A percentile compares a stretch with the other conserved stretches of the same genome.
Evolutionary conservation across 2,797 vertebrate species (phyloP).

Genomic region (Anomalospiza imberbis): DNA sequence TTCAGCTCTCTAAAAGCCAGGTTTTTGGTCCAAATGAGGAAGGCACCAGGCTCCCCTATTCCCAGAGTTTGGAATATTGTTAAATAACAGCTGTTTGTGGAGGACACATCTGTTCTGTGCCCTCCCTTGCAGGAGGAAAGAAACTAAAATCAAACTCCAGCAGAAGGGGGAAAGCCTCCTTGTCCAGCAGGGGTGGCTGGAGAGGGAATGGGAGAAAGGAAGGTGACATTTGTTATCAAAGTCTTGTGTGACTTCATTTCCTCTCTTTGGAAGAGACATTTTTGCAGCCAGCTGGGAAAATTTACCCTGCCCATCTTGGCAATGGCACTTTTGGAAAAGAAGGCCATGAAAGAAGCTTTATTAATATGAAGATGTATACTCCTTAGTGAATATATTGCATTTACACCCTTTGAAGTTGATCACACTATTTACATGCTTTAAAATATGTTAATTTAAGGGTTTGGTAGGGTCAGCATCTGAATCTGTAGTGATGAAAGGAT

Average conservation of each 20-base stretch:
- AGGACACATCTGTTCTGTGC: too few relatives aligned
- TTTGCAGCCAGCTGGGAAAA: background rate
- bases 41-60: background rate
- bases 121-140: background rate
- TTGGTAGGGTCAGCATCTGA: background rate
- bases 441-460: background rate
- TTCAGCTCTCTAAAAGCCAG: background rate
- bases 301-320: background rate
- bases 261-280: background rate
- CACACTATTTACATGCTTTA: background rate
- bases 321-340: background rate
- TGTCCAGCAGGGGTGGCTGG: background rate
- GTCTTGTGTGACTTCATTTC: background rate
- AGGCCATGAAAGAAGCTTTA: background rate
- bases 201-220: background rate
- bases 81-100: background rate
- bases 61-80: background rate
- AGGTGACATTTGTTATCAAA: background rate
- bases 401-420: background rate
- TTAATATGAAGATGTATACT: background rate
- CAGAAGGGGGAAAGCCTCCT: rapidly evolving
- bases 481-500: background rate
- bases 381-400: background rate
- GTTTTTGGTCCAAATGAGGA: background rate
- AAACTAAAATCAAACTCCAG: background rate